Percentiles rank a stretch among this genome's conserved stretches.
Conservation (phyloP, 2,797 vertebrate species). For the Tamandua tetradactyla region DNA sequence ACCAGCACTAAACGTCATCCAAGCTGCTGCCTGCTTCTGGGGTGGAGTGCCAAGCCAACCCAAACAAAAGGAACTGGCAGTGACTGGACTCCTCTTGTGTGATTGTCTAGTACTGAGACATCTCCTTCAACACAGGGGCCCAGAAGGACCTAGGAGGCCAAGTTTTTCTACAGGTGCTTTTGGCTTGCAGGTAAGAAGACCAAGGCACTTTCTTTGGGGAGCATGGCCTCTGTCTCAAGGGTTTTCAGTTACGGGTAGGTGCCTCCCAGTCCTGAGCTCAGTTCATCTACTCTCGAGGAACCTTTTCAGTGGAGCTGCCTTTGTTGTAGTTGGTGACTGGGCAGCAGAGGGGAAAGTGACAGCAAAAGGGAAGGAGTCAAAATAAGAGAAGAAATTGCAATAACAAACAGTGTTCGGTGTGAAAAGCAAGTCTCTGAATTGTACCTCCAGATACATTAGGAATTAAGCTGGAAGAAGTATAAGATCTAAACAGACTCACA, state of each 20-base stretch:
- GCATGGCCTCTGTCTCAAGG: not conserved
- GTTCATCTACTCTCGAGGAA: not conserved
- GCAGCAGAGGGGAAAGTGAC: not conserved
- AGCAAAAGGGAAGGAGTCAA: not conserved
- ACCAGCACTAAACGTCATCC: not conserved
- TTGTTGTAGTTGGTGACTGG: not conserved
- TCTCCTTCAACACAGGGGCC: not conserved
- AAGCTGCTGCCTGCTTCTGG: not conserved
- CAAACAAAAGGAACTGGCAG: not conserved
- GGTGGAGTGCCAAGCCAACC: not conserved
- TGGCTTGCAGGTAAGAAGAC: not conserved
- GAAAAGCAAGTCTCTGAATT: not conserved
- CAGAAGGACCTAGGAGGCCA: not conserved
- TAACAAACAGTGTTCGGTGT: not conserved
- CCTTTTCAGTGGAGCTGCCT: not conserved
- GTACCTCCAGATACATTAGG: not conserved
- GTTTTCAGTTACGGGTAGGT: not conserved
- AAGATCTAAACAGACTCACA: not conserved
- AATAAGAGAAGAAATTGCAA: not conserved
- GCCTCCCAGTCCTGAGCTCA: not conserved
- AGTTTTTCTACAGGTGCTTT: not conserved
- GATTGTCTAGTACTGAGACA: fast-evolving
- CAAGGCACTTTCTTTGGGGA: not conserved
- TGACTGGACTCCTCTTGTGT: not conserved
- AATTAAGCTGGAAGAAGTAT: not conserved